These are phyloP conservation scores for Tokudaia tokunoshimensis DNA, from an alignment of 2,797 vertebrate genomes.

Conservation along the genomic window DNA sequence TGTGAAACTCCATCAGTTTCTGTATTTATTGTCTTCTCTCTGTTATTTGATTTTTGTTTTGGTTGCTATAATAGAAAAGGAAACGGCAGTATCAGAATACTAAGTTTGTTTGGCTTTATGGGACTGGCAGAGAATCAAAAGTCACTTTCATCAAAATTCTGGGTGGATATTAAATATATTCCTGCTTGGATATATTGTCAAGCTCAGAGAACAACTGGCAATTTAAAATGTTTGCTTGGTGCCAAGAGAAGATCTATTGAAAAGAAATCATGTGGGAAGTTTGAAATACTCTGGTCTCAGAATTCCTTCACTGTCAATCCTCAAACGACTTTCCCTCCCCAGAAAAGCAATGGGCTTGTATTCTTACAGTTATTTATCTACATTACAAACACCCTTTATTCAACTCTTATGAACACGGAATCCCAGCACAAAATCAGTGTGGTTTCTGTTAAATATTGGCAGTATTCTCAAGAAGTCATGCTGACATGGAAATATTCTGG, in stretches of 20 bases:
- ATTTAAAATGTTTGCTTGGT: conserved; percentile 50
- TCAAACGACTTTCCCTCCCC: conserved; percentile 14
- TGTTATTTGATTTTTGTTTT: conserved; percentile 27
- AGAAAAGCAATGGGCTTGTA: not conserved
- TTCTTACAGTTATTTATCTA: not conserved
- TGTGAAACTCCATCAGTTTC: not conserved
- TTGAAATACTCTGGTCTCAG: not conserved
- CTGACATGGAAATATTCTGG: not conserved
- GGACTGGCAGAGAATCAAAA: conserved; percentile 50
- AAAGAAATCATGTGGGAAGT: not conserved
- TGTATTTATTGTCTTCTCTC: not conserved
- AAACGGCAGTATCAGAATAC: conserved; percentile 39
- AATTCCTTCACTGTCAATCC: not conserved
- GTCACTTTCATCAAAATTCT: conserved; percentile 51
- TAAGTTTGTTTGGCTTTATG: conserved; percentile 48
- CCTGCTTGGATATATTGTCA: conserved; percentile 52
- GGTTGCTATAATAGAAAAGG: conserved; percentile 36
- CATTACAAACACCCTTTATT: conserved; percentile 44
- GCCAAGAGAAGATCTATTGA: not conserved
- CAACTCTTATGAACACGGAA: not conserved
- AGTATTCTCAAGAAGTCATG: conserved; percentile 35
- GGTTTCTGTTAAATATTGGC: conserved; percentile 14
- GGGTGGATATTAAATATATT: conserved; percentile 16
- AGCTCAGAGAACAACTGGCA: conserved; percentile 10
- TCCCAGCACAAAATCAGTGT: not conserved